phyloP scores from a whole-genome alignment of 2,888 invertebrate genomes.

The Brenthis hecate region DNA sequence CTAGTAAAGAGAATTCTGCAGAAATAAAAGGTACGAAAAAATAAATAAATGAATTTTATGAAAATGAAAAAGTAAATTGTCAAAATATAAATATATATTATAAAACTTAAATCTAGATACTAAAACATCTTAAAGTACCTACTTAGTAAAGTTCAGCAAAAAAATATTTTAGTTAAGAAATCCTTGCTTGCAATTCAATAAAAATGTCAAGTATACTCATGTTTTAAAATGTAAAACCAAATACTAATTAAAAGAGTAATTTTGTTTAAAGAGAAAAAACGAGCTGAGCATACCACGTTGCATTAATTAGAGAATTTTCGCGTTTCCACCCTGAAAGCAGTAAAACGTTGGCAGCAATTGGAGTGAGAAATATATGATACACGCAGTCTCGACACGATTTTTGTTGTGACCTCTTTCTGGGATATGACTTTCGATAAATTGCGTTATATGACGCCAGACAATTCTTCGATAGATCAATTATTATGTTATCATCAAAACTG shows the following conservation, averaged over 20 bases:
- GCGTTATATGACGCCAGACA: too few species aligned
- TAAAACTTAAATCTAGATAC: background rate
- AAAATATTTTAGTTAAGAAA: constrained; percentile 19
- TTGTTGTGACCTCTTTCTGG: constrained; percentile 42
- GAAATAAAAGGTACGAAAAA: too few species aligned
- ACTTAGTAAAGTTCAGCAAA: background rate
- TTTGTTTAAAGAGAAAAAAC: constrained; percentile 33
- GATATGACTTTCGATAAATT: constrained; percentile 6
- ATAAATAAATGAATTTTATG: too few species aligned
- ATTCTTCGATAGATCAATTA: too few species aligned
- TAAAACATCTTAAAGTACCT: background rate
- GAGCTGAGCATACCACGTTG: constrained; percentile 31
- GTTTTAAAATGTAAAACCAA: constrained; percentile 25
- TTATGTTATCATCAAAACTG: too few species aligned
- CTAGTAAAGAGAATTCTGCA: too few species aligned
- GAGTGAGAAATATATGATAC: constrained; percentile 56
- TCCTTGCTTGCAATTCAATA: constrained; percentile 30
- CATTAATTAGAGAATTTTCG: constrained; percentile 40
- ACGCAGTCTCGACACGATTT: constrained; percentile 46
- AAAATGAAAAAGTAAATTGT: too few species aligned
- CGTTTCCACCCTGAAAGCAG: constrained; percentile 51
- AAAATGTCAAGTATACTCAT: constrained; percentile 29
- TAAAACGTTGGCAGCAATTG: constrained; percentile 56
- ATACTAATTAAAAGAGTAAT: constrained; percentile 37
- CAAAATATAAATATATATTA: background rate